A percentile compares a stretch with the other conserved stretches of the same genome.
Conservation (phyloP, 2,888 invertebrate genomes). For the Neelides folsomi region DNA sequence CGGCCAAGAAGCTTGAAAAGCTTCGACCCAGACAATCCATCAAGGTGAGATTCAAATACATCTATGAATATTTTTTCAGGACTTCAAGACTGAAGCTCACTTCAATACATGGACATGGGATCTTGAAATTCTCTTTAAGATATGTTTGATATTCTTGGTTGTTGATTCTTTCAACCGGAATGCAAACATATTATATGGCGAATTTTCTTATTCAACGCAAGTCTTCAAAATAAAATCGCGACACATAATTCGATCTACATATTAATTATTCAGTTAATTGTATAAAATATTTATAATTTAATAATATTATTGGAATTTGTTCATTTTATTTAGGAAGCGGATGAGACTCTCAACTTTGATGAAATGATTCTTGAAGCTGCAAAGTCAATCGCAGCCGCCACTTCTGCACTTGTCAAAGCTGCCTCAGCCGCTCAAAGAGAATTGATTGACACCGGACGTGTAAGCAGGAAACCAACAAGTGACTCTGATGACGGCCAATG, state of each 20-base stretch:
- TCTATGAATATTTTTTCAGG: neutral
- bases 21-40: conserved; percentile 71
- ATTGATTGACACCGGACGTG: conserved; percentile 77
- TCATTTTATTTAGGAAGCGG: conserved; percentile 56
- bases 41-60: conserved; percentile 47
- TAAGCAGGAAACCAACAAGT: conserved; percentile 60
- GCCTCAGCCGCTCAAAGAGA: conserved; percentile 95
- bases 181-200: conserved; percentile 98
- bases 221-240: neutral
- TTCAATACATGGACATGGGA: neutral
- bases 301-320: neutral
- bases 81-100: too few species aligned
- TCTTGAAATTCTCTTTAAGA: conserved; percentile 56
- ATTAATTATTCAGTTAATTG: neutral
- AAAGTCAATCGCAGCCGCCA: conserved; percentile 92
- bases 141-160: conserved; percentile 99
- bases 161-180: conserved; percentile 81
- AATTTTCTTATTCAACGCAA: conserved; percentile 28
- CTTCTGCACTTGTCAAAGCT: conserved; percentile 88
- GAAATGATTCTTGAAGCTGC: conserved; percentile 98
- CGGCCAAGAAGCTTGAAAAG: conserved; percentile 85
- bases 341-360: conserved; percentile 92
- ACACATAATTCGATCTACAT: neutral
- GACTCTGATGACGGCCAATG: conserved; percentile 94
- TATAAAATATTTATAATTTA: neutral